Percentiles rank a stretch among this genome's conserved stretches.
phyloP scores from a whole-genome alignment of 2,888 invertebrate species.

The Apodemia mormo region DNA sequence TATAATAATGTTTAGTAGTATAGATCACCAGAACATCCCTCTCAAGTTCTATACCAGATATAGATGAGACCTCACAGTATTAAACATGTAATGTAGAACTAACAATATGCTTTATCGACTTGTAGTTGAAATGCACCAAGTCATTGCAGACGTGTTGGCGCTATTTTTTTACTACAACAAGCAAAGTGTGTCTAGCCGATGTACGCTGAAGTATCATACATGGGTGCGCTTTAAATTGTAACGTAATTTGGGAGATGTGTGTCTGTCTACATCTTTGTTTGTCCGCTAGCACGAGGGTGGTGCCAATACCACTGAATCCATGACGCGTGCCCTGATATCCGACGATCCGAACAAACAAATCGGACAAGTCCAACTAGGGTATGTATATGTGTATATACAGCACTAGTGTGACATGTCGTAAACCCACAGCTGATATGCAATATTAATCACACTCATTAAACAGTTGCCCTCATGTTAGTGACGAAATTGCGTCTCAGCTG shows the following conservation, averaged over 20 bases:
- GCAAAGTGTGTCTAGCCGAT: slow-evolving; percentile 51
- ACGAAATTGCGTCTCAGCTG: slow-evolving; percentile 30
- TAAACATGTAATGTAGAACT: slow-evolving; percentile 49
- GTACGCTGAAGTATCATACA: slow-evolving; percentile 43
- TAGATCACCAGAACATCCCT: slow-evolving; percentile 41
- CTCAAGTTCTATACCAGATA: slow-evolving; percentile 18
- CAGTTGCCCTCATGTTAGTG: background rate
- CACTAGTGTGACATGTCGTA: slow-evolving; percentile 53
- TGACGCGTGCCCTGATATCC: slow-evolving; percentile 97
- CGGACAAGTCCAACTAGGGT: slow-evolving; percentile 97
- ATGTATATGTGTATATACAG: slow-evolving; percentile 85
- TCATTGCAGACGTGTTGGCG: slow-evolving; percentile 59
- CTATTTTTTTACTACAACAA: slow-evolving; percentile 81
- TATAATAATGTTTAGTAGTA: slow-evolving; percentile 57
- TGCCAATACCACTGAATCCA: slow-evolving; percentile 95
- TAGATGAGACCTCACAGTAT: slow-evolving; percentile 42
- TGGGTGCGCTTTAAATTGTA: slow-evolving; percentile 51
- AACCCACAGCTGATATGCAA: slow-evolving; percentile 37
- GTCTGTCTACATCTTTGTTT: slow-evolving; percentile 79
- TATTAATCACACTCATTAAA: background rate
- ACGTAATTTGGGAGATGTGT: slow-evolving; percentile 63
- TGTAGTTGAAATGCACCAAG: slow-evolving; percentile 44
- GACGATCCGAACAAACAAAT: slow-evolving; percentile 95
- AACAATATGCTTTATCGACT: slow-evolving; percentile 58
- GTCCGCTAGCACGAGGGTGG: slow-evolving; percentile 94